Base-by-base conservation (phyloP, 1,140 invertebrate genomes). In the Heliothis subflexa region DNA sequence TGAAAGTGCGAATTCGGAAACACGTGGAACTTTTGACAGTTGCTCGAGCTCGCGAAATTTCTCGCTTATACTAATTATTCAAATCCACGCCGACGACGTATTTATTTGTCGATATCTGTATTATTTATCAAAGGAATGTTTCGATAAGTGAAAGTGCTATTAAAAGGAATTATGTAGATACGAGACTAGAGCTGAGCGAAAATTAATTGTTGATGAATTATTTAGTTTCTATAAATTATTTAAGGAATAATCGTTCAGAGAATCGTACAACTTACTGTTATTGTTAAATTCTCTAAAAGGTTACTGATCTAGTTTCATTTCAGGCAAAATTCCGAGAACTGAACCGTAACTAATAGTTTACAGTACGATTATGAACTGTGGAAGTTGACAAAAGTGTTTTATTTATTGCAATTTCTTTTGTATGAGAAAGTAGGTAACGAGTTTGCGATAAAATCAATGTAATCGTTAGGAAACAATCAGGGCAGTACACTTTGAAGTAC, bases 21-120 rank as follows among this genome's bases (percentile, higher is more conserved):
- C 68, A 71, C 50, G 50, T 52, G 47, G 16, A 16, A 68, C 50
- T 55, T 55, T 55, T 54, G 50, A 71, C 68, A 70, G 13, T 45
- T 70, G 16, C 45, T 55, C 33, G 68, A n/a, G 50, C 25, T 71
- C 49, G 14, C 50, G 50, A 71, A 54, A 71, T 71, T 52, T 71
- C 68, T 55, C 68, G n/a, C 14, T 71, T 12, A 40, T 40, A 71
- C 49, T 71, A 71, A 71, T 71, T 71, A 71, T 71, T 54, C 25
- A 71, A 55, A 54, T 55, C 16, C 28, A 40, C 11, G 64, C 12
- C 45, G 25, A 28, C 47, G 64, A 50, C 45, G 64, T 11, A 68
- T 50, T 50, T 50, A 68, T 50, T 50, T 25, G 18, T 12, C 64
- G 45, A 68, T 68, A 68, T 68, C 45, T 68, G 47, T 12, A 68